Percentiles rank a stretch among this genome's conserved stretches.
These are phyloP conservation scores for Aphidius gifuensis DNA, from an alignment of 1,140 invertebrate genomes.

Conservation along the genomic window DNA sequence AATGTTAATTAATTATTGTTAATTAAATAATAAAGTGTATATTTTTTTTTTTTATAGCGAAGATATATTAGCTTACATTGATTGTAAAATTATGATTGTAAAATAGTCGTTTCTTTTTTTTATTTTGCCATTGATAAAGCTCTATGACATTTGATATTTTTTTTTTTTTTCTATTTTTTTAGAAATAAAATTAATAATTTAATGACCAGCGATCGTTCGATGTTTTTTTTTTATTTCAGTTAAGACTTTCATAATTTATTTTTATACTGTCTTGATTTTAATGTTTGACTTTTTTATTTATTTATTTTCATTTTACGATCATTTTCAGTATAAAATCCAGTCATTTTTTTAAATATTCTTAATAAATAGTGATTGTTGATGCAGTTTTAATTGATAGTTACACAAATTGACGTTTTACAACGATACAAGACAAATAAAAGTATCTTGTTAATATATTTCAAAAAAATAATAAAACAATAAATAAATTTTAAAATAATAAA, in stretches of 20 bases:
- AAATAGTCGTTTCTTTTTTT: neutral
- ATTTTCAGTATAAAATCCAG: constrained; percentile 44
- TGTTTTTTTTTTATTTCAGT: neutral
- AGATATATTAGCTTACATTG: constrained; percentile 18
- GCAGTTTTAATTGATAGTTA: constrained; percentile 30
- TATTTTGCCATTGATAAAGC: neutral
- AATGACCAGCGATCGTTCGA: constrained; percentile 15
- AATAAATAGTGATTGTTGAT: constrained; percentile 46
- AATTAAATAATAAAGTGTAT: constrained; percentile 12
- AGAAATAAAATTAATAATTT: constrained; percentile 7
- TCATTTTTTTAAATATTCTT: constrained; percentile 23
- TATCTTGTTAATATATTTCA: constrained; percentile 10
- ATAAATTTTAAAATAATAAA: constrained; percentile 2
- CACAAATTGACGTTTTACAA: constrained; percentile 27
- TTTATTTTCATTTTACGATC: constrained; percentile 3
- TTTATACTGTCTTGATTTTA: neutral
- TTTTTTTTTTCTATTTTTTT: neutral
- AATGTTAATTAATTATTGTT: too few species aligned
- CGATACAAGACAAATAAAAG: constrained; percentile 21
- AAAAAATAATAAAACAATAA: constrained; percentile 6
- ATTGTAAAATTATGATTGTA: constrained; percentile 28
- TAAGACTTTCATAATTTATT: neutral
- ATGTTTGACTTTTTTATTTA: neutral
- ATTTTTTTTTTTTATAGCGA: constrained; percentile 17
- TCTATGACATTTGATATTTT: neutral